Percentiles rank a stretch among this genome's conserved stretches.
These are phyloP conservation scores for Drosophila kohkoa DNA, from an alignment of 1,140 invertebrate species.

Conservation along the genomic window DNA sequence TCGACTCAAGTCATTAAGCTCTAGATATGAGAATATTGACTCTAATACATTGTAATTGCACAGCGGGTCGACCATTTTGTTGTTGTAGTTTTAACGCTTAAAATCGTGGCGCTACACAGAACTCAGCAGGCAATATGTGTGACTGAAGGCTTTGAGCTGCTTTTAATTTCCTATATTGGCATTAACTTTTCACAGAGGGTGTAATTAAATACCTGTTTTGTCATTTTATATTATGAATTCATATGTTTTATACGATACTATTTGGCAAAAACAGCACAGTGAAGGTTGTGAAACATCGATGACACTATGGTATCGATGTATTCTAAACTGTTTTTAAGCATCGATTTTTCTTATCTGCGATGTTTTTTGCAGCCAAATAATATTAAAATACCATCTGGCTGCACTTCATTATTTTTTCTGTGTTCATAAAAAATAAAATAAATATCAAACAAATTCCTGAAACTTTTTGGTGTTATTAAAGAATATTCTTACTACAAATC, in stretches of 20 bases:
- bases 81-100: conserved; percentile 29
- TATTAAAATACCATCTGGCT: too few species aligned
- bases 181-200: conserved; percentile 30
- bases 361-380: too few species aligned
- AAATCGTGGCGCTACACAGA: conserved; percentile 25
- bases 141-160: conserved; percentile 9
- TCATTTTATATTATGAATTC: conserved; percentile 49
- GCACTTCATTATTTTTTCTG: too few species aligned
- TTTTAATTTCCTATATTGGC: conserved; percentile 37
- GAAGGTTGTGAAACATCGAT: too few species aligned
- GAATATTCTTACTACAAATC: too few species aligned
- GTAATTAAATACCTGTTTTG: conserved; percentile 37
- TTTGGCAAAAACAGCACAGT: conserved; percentile 31
- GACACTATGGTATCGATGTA: too few species aligned
- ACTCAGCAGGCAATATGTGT: conserved; percentile 19
- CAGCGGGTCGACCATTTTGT: conserved; percentile 77
- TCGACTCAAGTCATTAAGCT: conserved; percentile 93
- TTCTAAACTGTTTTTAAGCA: too few species aligned
- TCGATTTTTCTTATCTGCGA: too few species aligned
- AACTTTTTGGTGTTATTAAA: too few species aligned
- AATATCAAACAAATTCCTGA: too few species aligned
- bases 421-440: too few species aligned
- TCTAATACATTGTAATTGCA: conserved; percentile 92
- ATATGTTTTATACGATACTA: conserved; percentile 29
- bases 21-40: conserved; percentile 96